Conservation (phyloP, 2,113 vertebrate genomes). For the Megaceryle torquata region DNA sequence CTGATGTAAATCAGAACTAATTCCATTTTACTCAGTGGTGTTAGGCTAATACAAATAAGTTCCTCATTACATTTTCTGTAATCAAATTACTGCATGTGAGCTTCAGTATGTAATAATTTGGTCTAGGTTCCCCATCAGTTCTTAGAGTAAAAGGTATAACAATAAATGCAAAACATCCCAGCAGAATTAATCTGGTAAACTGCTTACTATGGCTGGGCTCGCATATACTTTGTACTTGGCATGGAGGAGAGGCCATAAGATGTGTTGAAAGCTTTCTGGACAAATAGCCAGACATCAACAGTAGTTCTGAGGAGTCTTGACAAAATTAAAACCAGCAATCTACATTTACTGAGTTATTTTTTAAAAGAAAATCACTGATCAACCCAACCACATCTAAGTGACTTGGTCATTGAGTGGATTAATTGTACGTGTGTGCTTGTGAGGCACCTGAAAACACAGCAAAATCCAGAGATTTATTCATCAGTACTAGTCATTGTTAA, state of each 20-base stretch:
- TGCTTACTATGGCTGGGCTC: not conserved
- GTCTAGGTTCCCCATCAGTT: not conserved
- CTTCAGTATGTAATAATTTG: not conserved
- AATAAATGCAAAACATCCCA: not conserved
- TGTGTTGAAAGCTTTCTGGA: not conserved
- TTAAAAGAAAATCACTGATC: not conserved
- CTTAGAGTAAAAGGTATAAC: not conserved
- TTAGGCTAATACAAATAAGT: not conserved
- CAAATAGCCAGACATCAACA: not conserved
- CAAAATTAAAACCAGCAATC: not conserved
- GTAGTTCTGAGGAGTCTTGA: not conserved
- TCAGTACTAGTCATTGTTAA: not conserved
- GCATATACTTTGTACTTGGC: not conserved
- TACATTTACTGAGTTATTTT: not conserved
- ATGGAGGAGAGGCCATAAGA: not conserved
- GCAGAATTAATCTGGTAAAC: not conserved
- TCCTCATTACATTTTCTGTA: not conserved
- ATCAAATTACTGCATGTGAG: not conserved
- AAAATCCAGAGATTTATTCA: not conserved
- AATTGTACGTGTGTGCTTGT: not conserved
- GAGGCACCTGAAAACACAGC: not conserved
- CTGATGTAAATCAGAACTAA: slow-evolving; percentile 9
- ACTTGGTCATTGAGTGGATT: not conserved
- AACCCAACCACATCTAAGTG: not conserved
- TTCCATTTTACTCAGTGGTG: not conserved